Base-by-base conservation (phyloP, 2,113 vertebrate species). In the Craseonycteris thonglongyai region DNA sequence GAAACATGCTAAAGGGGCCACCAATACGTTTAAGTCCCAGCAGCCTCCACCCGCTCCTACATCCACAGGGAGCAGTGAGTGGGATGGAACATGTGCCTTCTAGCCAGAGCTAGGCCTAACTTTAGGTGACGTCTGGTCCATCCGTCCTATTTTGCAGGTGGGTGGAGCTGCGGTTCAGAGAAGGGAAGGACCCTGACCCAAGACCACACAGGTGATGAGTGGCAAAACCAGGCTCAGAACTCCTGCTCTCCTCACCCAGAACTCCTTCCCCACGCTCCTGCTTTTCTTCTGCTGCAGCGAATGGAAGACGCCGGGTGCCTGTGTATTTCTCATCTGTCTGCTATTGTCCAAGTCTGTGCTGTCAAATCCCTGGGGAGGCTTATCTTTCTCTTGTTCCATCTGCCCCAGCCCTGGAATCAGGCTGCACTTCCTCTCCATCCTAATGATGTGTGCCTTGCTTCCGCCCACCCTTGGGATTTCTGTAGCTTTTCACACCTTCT, bases 221-320 rank as follows among this genome's bases (percentile, higher is more conserved):
- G 40, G 30, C 18, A n/a, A 72, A 74, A 3, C 24, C 68, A 26
- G 9, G 75, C 75, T 47, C 18, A 6, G 54, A 24, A 42, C 59
- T 47, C 61, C 74, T 49, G 59, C 0, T 0, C 33, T 11, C 71
- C 68, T 15, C 15, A 2, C 40, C 18, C 24, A 33, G 65, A 28
- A 30, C 19, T 22, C 42, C 42, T 11, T 2, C 13, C 5, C 33
- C 33, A 3, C 0, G 10, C 6, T 30, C 66, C 69, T 40, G 47
- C 15, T 21, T 21, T 26, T 54, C 21, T 30, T 26, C 72, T 28
- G 66, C 15, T 26, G 68, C 21, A 5, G 54, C 54, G 18, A 21
- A 42, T 0, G 19, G 56, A 54, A 51, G 6, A 22, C 5, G 1
- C 18, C 12, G 1, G 7, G 63, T 24, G 0, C 33, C 35, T 38